Base-by-base conservation (phyloP, 2,888 invertebrate species). In the Phortica magna region DNA sequence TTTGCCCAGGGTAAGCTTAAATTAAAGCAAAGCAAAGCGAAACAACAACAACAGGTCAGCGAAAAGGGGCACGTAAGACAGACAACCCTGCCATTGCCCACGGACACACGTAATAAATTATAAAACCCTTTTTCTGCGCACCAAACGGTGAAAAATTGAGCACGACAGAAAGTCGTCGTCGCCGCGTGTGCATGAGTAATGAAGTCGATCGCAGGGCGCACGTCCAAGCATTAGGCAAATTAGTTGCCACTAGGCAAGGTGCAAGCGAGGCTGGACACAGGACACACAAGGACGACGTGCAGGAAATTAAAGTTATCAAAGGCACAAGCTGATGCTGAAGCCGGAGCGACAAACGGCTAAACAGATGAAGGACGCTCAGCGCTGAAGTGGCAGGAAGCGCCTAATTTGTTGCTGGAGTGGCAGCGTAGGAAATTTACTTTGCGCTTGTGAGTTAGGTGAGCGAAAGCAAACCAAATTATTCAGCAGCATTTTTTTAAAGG, bases 231-330 rank as follows among this genome's bases (percentile, higher is more conserved):
- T 67, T 67, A 67, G 67, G 67, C 67, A 67, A 67, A 67, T 67
- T 67, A 42, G 67, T 64, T 31, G 64, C n/a, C 65, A 59, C 12
- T 31, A 59, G 10, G 85, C 87, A 88, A 82, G 88, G 79, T 65
- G 74, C 53, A 22, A 9, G 53, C 22, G 53, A 4, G 43, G 65
- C 10, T n/a, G 65, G 31, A 17, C 68, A 42, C 17, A 65, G 65
- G 31, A 17, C 68, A 42, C 17, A 65, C 10, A 14, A 80, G 80
- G 79, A 80, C 82, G 84, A 83, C 84, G 81, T 80, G 79, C 88
- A 88, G 86, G 86, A 86, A 86, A 86, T 88, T 88, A 86, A 82
- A 85, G 83, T 88, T 86, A 83, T 71, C 79, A 84, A 81, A 82
- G n/a, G 78, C 71, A 75, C 68, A 59, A n/a, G n/a, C 57, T 41